Conservation (phyloP, 2,888 invertebrate genomes). For the Bellardia pandia region DNA sequence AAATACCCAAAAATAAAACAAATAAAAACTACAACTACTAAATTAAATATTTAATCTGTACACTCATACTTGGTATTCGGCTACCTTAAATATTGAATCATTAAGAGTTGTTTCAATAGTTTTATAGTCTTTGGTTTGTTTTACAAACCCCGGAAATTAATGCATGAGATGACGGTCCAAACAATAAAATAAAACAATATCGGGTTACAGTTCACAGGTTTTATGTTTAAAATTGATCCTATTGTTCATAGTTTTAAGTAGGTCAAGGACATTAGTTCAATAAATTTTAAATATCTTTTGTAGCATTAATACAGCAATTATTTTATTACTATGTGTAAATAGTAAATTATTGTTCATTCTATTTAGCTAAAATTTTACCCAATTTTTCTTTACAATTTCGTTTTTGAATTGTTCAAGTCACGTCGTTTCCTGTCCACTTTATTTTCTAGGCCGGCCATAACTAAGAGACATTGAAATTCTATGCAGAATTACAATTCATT, state of each 20-base stretch:
- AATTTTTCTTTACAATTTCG: background rate
- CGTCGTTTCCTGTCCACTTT: background rate
- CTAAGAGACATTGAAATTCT: conserved; percentile 28
- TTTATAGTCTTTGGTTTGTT: background rate
- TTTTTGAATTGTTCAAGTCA: conserved; percentile 4
- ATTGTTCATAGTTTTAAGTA: background rate
- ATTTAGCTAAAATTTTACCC: no score
- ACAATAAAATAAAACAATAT: background rate
- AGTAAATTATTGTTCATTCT: no score
- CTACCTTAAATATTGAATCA: background rate
- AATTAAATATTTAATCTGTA: conserved; percentile 9
- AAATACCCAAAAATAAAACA: conserved; percentile 32
- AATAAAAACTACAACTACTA: conserved; percentile 8
- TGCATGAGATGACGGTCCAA: background rate
- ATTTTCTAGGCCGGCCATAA: conserved; percentile 1
- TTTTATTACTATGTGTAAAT: no score
- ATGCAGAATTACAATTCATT: conserved; percentile 16
- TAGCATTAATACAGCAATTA: no score
- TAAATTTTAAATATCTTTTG: background rate
- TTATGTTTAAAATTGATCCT: background rate
- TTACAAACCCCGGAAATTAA: conserved; percentile 30
- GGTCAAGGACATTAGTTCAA: conserved; percentile 19
- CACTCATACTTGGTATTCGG: background rate
- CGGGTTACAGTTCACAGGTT: background rate
- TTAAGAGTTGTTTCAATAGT: background rate